A percentile compares a stretch with the other conserved stretches of the same genome.
Conservation (phyloP, 2,797 vertebrate species). For the Knipowitschia caucasica region DNA sequence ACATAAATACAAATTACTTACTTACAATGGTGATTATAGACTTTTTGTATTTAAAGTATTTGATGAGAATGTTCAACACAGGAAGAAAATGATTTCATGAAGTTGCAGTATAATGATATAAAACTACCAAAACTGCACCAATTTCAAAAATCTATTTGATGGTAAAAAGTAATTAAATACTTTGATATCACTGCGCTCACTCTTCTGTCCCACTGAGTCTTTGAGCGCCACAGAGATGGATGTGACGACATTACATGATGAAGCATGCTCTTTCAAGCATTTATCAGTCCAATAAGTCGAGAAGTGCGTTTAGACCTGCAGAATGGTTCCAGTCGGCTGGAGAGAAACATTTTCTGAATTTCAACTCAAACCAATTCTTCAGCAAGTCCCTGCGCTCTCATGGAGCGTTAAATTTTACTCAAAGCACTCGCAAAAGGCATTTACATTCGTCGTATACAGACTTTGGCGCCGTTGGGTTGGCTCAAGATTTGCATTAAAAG, state of each 20-base stretch:
- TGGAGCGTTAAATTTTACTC: conserved; percentile 74
- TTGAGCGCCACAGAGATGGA: conserved; percentile 53
- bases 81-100: neutral
- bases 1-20: neutral
- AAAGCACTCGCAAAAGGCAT: conserved; percentile 67
- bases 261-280: conserved; percentile 58
- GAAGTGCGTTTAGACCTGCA: conserved; percentile 52
- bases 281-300: conserved; percentile 63
- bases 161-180: conserved; percentile 25
- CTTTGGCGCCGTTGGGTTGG: conserved; percentile 63
- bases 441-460: conserved; percentile 65
- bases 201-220: conserved; percentile 45
- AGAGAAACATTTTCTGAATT: conserved; percentile 75
- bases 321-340: conserved; percentile 65
- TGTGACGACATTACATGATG: conserved; percentile 52
- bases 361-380: conserved; percentile 67
- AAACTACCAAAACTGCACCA: conserved; percentile 30
- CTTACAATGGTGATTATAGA: neutral
- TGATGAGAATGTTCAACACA: neutral
- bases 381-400: conserved; percentile 59
- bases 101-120: neutral
- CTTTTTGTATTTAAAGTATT: neutral
- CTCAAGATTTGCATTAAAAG: conserved; percentile 65
- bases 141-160: conserved; percentile 43
- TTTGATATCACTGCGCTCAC: conserved; percentile 35